A percentile compares a stretch with the other conserved stretches of the same genome.
Conservation (phyloP, 2,888 invertebrate genomes). For the Drosophila pseudotakahashii region DNA sequence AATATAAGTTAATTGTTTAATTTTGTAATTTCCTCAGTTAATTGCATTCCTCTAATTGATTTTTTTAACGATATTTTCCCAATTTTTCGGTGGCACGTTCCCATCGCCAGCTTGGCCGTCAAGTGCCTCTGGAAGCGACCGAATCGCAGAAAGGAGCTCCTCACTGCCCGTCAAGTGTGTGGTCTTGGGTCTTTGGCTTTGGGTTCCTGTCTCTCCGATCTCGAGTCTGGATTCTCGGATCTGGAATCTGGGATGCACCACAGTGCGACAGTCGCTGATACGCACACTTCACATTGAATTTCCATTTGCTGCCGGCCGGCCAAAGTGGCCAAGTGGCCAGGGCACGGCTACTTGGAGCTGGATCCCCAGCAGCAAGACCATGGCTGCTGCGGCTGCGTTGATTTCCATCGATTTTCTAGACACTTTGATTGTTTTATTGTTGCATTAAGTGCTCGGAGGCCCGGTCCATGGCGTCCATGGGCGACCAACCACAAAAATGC, state of each 20-base stretch:
- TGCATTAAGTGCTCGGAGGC: constrained; percentile 72
- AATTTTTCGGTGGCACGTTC: constrained; percentile 26
- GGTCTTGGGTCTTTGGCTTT: constrained; percentile 50
- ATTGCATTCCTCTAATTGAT: neutral
- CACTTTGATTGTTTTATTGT: constrained; percentile 80
- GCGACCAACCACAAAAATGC: constrained; percentile 75
- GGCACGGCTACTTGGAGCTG: constrained; percentile 46
- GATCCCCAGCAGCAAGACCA: neutral
- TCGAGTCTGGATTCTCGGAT: constrained; percentile 2
- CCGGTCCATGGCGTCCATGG: constrained; percentile 28
- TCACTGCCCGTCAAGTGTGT: constrained; percentile 64
- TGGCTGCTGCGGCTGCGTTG: constrained; percentile 48
- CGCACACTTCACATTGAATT: constrained; percentile 78
- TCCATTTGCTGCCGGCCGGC: constrained; percentile 65
- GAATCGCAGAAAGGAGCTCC: constrained; percentile 36
- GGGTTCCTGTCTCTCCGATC: constrained; percentile 12
- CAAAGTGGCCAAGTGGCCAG: constrained; percentile 53
- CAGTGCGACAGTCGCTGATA: constrained; percentile 77
- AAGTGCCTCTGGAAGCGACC: constrained; percentile 54
- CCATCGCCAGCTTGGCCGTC: constrained; percentile 60
- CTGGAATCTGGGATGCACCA: constrained; percentile 58
- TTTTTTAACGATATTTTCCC: constrained; percentile 16
- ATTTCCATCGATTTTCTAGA: constrained; percentile 80
- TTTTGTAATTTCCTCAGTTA: too few species aligned
- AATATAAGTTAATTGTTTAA: too few species aligned